phyloP scores from a whole-genome alignment of 2,888 invertebrate genomes.

The Brachyptera putata region DNA sequence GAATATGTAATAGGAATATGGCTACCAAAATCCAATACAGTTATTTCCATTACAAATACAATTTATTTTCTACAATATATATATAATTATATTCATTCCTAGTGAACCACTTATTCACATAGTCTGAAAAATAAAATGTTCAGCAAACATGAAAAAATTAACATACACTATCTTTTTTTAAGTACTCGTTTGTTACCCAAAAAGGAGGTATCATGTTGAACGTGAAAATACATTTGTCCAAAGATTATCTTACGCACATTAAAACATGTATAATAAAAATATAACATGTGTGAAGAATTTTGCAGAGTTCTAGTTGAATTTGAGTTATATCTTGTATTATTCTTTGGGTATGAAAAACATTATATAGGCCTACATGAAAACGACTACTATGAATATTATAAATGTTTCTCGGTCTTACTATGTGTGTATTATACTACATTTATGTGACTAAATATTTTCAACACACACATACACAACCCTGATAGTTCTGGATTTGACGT shows the following conservation, averaged over 20 bases:
- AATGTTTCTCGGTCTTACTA: neutral
- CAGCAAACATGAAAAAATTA: constrained; percentile 37
- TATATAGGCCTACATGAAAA: constrained; percentile 34
- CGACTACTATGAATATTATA: constrained; percentile 29
- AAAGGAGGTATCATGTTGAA: constrained; percentile 37
- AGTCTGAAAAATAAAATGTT: constrained; percentile 37
- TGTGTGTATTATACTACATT: constrained; percentile 20
- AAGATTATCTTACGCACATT: constrained; percentile 38
- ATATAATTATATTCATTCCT: constrained; percentile 29
- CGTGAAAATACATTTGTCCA: constrained; percentile 37
- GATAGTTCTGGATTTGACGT: constrained; percentile 35
- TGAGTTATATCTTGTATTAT: constrained; percentile 25
- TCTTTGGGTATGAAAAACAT: constrained; percentile 35
- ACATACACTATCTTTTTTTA: constrained; percentile 35
- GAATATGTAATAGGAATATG: too few relatives aligned
- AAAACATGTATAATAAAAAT: constrained; percentile 38
- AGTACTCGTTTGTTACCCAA: constrained; percentile 37
- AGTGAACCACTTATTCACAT: constrained; percentile 36
- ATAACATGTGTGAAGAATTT: constrained; percentile 38
- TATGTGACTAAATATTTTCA: constrained; percentile 31
- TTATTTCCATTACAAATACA: constrained; percentile 34
- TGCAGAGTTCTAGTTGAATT: constrained; percentile 35
- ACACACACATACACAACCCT: constrained; percentile 37
- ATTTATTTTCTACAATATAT: constrained; percentile 36
- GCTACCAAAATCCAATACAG: too few relatives aligned